Conservation (phyloP, 2,797 vertebrate genomes). For the Brachyrhaphis roseni region DNA sequence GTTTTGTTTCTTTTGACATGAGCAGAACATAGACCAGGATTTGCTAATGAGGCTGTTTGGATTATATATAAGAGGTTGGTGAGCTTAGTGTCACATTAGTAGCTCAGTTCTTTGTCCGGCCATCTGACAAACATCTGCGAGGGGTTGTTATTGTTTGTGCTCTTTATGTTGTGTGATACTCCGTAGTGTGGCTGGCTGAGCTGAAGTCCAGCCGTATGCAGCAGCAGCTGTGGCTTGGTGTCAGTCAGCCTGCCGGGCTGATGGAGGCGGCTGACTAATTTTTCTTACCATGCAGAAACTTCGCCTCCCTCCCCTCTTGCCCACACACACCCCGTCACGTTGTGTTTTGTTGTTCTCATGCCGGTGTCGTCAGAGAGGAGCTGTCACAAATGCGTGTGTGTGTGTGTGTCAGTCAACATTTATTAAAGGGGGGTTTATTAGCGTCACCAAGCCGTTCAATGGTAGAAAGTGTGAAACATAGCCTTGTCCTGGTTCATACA, state of each 20-base stretch:
- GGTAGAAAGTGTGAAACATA: not conserved
- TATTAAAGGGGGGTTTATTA: not conserved
- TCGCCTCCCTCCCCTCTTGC: slow-evolving; percentile 42
- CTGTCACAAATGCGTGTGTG: not conserved
- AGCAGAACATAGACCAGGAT: too few species aligned
- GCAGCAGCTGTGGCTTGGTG: slow-evolving; percentile 57
- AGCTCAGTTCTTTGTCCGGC: slow-evolving; percentile 20
- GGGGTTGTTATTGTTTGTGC: slow-evolving; percentile 8
- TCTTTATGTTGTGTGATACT: slow-evolving; percentile 5
- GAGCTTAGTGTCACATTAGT: slow-evolving; percentile 40
- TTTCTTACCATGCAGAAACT: slow-evolving; percentile 61
- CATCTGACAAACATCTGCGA: slow-evolving; percentile 51
- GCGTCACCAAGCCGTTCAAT: not conserved
- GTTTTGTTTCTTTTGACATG: too few species aligned
- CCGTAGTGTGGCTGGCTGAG: slow-evolving; percentile 41
- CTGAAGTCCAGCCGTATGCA: slow-evolving; percentile 24
- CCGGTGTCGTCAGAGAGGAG: slow-evolving; percentile 24
- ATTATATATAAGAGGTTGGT: slow-evolving; percentile 26
- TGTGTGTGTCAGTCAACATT: not conserved
- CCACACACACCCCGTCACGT: slow-evolving; percentile 45
- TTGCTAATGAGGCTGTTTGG: not conserved
- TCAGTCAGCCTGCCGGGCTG: slow-evolving; percentile 51
- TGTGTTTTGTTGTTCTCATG: slow-evolving; percentile 51
- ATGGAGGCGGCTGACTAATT: slow-evolving; percentile 70
- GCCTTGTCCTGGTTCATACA: not conserved